phyloP scores from a whole-genome alignment of 2,797 vertebrate genomes.

The Poeciliopsis paucimaculata region DNA sequence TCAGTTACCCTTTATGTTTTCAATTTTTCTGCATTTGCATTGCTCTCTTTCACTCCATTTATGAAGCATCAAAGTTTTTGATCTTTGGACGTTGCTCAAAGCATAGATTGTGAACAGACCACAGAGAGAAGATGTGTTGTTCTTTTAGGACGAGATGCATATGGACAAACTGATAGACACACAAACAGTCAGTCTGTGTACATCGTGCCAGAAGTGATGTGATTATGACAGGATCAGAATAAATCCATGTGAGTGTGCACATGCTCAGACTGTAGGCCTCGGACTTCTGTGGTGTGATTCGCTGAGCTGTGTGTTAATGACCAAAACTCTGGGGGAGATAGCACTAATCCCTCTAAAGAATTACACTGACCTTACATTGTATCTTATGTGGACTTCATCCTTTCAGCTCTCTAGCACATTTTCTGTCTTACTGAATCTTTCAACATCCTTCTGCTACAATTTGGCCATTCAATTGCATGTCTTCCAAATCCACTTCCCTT shows the following conservation, averaged over 20 bases:
- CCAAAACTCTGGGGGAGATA: slow-evolving; percentile 47
- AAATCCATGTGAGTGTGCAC: slow-evolving; percentile 54
- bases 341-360: slow-evolving; percentile 59
- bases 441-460: slow-evolving; percentile 34
- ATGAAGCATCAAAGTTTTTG: background rate
- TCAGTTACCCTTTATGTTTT: slow-evolving; percentile 48
- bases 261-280: slow-evolving; percentile 29
- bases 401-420: slow-evolving; percentile 43
- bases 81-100: slow-evolving; percentile 1
- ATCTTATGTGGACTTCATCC: slow-evolving; percentile 40
- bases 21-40: slow-evolving; percentile 16
- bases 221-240: slow-evolving; percentile 61
- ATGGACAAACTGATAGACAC: slow-evolving; percentile 12
- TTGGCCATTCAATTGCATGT: slow-evolving; percentile 36
- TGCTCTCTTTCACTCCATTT: background rate
- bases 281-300: slow-evolving; percentile 22
- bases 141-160: slow-evolving; percentile 47
- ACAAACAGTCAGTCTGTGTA: slow-evolving; percentile 3
- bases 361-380: slow-evolving; percentile 51
- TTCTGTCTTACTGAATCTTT: slow-evolving; percentile 43
- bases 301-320: slow-evolving; percentile 50
- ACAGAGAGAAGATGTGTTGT: slow-evolving; percentile 58
- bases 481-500: slow-evolving; percentile 49
- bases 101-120: slow-evolving; percentile 17
- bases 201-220: slow-evolving; percentile 56